A percentile compares a stretch with the other conserved stretches of the same genome.
Evolutionary conservation across 37 sponge, comb jelly and placozoan species (phyloP).

Genomic region (Cladorhizidae sp.): DNA sequence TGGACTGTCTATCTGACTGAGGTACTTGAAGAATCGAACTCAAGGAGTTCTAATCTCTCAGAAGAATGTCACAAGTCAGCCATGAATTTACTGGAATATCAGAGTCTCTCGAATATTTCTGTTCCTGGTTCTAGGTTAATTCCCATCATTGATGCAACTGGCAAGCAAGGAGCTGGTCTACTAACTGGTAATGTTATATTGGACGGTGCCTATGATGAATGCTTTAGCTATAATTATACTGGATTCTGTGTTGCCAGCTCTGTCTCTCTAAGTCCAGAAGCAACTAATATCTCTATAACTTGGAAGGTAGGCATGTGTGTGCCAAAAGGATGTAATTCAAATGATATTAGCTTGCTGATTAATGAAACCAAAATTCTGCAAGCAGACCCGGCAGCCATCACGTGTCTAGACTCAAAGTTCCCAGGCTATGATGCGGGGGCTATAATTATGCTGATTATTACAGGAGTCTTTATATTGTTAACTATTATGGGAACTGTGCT

Average conservation of each 20-base stretch:
- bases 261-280: neutral
- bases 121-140: too few species aligned
- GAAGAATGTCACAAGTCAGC: neutral
- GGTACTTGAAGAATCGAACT: neutral
- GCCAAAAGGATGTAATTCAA: conserved; percentile 13
- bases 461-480: conserved; percentile 23
- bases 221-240: too few species aligned
- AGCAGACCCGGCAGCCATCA: neutral
- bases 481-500: conserved; percentile 17
- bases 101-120: neutral
- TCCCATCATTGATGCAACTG: conserved; percentile 8
- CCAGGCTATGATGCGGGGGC: conserved; percentile 44
- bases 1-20: neutral
- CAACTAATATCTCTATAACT: neutral
- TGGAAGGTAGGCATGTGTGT: conserved; percentile 31
- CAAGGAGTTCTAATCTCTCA: neutral
- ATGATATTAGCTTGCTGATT: conserved; percentile 4
- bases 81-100: neutral
- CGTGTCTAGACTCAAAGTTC: neutral
- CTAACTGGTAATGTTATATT: conserved; percentile 38
- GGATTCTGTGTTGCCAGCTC: conserved; percentile 14
- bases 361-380: neutral
- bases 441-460: conserved; percentile 55
- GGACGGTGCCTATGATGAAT: conserved; percentile 57
- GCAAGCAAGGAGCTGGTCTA: too few species aligned